Evolutionary conservation across 2,113 vertebrate genomes (phyloP), one percentile per base, ranked within the genome.

Genomic region (Erythrolamprus reginae): DNA sequence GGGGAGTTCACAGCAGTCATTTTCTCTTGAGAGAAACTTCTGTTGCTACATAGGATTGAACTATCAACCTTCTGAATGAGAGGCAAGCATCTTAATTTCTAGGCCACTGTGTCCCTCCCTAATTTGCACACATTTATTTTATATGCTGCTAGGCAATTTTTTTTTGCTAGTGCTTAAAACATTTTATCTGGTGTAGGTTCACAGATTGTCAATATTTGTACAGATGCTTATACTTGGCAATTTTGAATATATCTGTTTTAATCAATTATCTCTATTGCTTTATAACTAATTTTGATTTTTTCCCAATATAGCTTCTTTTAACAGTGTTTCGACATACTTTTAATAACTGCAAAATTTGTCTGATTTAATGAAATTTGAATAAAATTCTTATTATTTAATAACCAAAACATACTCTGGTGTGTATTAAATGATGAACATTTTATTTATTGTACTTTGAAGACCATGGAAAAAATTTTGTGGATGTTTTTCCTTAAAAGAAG

Each of bases 211-310:
- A 65, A 56, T 6, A 7, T 23, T 90, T 93, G 12, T 47, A 83
- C 8, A 10, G 42, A 51, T 15, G 15, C 10, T 7, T 0, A 84
- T 47, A 42, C 8, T 92, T 86, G 55, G 33, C 45, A 17, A 3
- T 52, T 51, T 15, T 50, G 50, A 53, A 82, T 92, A 91, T 90
- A 86, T 88, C 82, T 84, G 42, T 50, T 93, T n/a, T 65, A 86
- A 50, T 42, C 89, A 87, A 4, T n/a, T n/a, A 83, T 87, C 90
- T n/a, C 77, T n/a, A 21, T 9, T 65, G 87, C 19, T 33, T 38
- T 42, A 77, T 38, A 77, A 70, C 15, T 19, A 70, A 70, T 84
- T 87, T 86, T 90, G 28, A 85, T 10, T 90, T 85, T 84, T 84
- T 77, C n/a, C 33, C 3, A 88, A 52, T 13, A 55, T 47, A 89